Conservation (phyloP, 2,113 vertebrate species). For the Tupaia tana region DNA sequence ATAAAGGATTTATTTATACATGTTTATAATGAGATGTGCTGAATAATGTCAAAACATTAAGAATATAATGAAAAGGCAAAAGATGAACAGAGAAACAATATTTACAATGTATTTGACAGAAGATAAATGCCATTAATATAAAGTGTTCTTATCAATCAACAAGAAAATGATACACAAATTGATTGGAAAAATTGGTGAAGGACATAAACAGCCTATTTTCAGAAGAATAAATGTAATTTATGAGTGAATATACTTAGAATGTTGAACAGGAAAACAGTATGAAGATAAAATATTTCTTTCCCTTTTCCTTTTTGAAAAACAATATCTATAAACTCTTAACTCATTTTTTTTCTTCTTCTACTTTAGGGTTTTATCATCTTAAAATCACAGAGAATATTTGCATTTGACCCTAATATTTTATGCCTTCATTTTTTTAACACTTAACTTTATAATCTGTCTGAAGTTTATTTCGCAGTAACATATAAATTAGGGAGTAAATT, state of each 20-base stretch:
- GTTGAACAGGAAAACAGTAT: neutral
- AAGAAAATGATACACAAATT: slow-evolving; percentile 18
- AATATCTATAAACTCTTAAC: neutral
- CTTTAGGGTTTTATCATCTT: neutral
- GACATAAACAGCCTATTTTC: neutral
- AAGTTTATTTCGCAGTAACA: slow-evolving; percentile 46
- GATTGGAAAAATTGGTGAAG: neutral
- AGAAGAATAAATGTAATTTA: neutral
- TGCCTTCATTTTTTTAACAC: slow-evolving; percentile 11
- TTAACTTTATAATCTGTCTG: slow-evolving; percentile 13
- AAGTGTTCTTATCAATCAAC: slow-evolving; percentile 37
- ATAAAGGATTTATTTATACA: neutral
- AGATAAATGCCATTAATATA: neutral
- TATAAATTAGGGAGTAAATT: neutral
- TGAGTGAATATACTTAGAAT: neutral
- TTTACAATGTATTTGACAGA: neutral
- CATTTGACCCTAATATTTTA: neutral
- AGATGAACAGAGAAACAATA: neutral
- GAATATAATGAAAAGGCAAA: slow-evolving; percentile 18
- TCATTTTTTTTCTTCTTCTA: neutral
- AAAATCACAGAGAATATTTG: neutral
- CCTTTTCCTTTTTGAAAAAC: neutral
- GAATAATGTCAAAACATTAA: slow-evolving; percentile 55
- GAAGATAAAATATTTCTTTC: neutral
- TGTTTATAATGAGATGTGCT: neutral